Evolutionary conservation across 2,797 vertebrate species (phyloP).

Genomic region (Dermochelys coriacea): DNA sequence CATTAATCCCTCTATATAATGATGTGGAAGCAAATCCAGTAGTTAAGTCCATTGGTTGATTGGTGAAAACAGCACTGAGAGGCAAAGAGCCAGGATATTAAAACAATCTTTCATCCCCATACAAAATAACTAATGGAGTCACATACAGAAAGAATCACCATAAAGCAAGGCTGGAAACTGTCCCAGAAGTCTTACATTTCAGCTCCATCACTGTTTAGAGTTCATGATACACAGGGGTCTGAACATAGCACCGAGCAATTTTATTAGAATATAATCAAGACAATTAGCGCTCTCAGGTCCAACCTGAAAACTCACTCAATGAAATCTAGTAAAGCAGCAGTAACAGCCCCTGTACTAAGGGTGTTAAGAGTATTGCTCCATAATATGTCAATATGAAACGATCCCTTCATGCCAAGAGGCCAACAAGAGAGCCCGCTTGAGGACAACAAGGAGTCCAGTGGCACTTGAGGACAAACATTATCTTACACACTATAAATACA

Average conservation of each 20-base stretch:
- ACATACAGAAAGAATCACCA: slow-evolving; percentile 17
- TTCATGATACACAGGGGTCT: slow-evolving; percentile 9
- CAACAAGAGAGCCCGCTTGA: slow-evolving; percentile 44
- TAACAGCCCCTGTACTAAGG: background rate
- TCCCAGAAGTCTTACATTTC: slow-evolving; percentile 19
- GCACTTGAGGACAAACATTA: slow-evolving; percentile 55
- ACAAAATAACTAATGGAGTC: slow-evolving; percentile 53
- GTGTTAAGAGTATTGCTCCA: background rate
- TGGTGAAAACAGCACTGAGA: background rate
- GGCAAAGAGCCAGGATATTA: slow-evolving; percentile 37
- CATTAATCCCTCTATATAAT: slow-evolving; percentile 58
- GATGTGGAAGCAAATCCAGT: slow-evolving; percentile 33
- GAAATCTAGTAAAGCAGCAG: slow-evolving; percentile 10
- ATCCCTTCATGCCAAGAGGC: slow-evolving; percentile 28
- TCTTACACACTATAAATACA: slow-evolving; percentile 69
- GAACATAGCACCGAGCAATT: slow-evolving; percentile 33
- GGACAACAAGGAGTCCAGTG: background rate
- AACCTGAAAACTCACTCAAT: background rate
- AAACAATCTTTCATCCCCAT: slow-evolving; percentile 56
- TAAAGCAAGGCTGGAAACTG: slow-evolving; percentile 20
- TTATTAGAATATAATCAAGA: slow-evolving; percentile 43
- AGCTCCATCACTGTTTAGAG: slow-evolving; percentile 13
- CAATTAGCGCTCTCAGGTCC: slow-evolving; percentile 11
- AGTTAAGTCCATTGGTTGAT: background rate
- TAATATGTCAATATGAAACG: background rate